phyloP scores from a whole-genome alignment of 2,888 invertebrate genomes.

The Mythimna lalbum region DNA sequence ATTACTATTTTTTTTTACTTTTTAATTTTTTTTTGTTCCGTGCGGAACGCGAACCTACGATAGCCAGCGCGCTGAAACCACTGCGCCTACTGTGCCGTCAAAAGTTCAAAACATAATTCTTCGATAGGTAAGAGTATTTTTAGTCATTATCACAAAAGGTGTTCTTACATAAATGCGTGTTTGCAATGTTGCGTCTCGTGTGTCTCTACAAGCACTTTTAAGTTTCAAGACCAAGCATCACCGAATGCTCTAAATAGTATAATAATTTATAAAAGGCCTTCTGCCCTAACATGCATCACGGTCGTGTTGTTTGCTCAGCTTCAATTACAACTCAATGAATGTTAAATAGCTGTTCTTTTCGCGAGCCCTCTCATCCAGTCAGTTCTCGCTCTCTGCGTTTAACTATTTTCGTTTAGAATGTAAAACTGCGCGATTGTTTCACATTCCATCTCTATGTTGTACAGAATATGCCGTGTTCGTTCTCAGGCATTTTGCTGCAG shows the following conservation, averaged over 20 bases:
- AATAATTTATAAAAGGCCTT: neutral
- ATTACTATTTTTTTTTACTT: too few relatives aligned
- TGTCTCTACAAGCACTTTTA: too few relatives aligned
- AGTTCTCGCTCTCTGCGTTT: conserved; percentile 8
- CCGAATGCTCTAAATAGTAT: neutral
- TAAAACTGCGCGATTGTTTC: conserved; percentile 35
- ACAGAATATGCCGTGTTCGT: conserved; percentile 4
- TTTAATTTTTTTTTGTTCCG: too few relatives aligned
- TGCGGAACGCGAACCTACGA: too few relatives aligned
- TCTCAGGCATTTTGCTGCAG: conserved; percentile 1
- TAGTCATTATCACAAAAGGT: too few relatives aligned
- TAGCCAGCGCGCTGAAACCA: too few relatives aligned
- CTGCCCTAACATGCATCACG: neutral
- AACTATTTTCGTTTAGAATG: conserved; percentile 49
- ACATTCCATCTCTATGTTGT: conserved; percentile 14
- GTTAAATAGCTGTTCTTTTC: conserved; percentile 28
- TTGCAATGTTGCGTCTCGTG: neutral
- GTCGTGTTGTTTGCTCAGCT: conserved; percentile 11
- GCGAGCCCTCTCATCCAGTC: neutral
- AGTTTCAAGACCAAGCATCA: too few relatives aligned
- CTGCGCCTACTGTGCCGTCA: too few relatives aligned
- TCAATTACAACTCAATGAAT: conserved; percentile 55
- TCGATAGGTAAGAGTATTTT: too few relatives aligned
- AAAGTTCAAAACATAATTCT: too few relatives aligned
- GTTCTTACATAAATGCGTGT: neutral